These are phyloP conservation scores for Lepidocyrtoides sp. DNA, from an alignment of 2,888 invertebrate genomes.

Conservation along the genomic window DNA sequence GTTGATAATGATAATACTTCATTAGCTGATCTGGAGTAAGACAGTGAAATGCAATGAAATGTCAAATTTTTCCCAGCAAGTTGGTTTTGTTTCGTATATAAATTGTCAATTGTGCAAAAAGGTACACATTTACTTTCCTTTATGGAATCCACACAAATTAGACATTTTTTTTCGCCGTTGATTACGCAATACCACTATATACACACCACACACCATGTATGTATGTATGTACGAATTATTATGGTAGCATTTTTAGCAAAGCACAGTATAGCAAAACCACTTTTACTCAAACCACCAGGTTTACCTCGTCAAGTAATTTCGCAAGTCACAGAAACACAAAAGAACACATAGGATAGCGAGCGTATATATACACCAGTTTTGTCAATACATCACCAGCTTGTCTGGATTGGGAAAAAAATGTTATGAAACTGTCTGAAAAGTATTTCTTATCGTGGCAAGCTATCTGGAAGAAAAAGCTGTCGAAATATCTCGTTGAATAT, in stretches of 20 bases:
- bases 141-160: conserved; percentile 1
- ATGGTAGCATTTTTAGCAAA: no score
- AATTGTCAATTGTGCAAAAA: background rate
- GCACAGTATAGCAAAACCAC: background rate
- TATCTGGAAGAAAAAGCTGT: background rate
- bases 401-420: background rate
- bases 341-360: background rate
- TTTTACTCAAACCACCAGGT: conserved; percentile 5
- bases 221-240: background rate
- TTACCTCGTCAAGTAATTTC: conserved; percentile 49
- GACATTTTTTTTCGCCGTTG: conserved; percentile 17
- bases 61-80: background rate
- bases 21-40: no score
- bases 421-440: background rate
- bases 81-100: background rate
- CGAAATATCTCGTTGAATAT: background rate
- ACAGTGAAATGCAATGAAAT: no score
- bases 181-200: no score
- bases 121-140: background rate
- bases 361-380: background rate
- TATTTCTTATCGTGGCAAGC: background rate
- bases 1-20: no score
- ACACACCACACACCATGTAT: no score
- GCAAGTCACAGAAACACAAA: conserved; percentile 33
- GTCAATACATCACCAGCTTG: background rate